Evolutionary conservation across 1,140 invertebrate genomes (phyloP).

Genomic region (Gryon sp.): DNA sequence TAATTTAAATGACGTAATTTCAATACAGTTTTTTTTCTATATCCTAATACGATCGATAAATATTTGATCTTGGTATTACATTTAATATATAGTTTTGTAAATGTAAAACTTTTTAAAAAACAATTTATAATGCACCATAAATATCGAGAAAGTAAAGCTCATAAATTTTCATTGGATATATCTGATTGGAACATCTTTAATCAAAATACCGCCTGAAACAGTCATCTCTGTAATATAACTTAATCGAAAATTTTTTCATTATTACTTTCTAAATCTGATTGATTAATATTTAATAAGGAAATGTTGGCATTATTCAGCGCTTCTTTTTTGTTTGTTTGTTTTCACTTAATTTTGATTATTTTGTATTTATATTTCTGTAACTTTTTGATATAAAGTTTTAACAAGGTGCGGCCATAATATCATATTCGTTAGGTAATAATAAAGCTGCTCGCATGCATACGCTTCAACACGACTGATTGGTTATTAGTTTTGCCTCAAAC

Average conservation of each 20-base stretch:
- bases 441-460: slow-evolving; percentile 70
- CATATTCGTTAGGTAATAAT: slow-evolving; percentile 73
- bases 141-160: background rate
- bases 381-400: slow-evolving; percentile 56
- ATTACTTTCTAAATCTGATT: slow-evolving; percentile 23
- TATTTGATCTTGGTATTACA: background rate
- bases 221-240: slow-evolving; percentile 10
- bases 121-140: slow-evolving; percentile 6
- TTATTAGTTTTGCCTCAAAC: slow-evolving; percentile 74
- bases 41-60: too few relatives aligned
- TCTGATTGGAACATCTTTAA: slow-evolving; percentile 13
- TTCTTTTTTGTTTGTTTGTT: too few relatives aligned
- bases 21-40: too few relatives aligned
- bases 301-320: too few relatives aligned
- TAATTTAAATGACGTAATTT: too few relatives aligned
- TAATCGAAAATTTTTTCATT: slow-evolving; percentile 21
- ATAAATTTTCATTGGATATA: slow-evolving; percentile 24
- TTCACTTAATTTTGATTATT: slow-evolving; percentile 2
- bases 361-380: slow-evolving; percentile 38
- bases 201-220: slow-evolving; percentile 6
- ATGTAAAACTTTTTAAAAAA: background rate
- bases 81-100: slow-evolving; percentile 1
- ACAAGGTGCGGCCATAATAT: slow-evolving; percentile 66
- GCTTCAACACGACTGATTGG: slow-evolving; percentile 71
- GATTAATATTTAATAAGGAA: slow-evolving; percentile 9